A percentile compares a stretch with the other conserved stretches of the same genome.
Evolutionary conservation across 2,113 vertebrate species (phyloP).

Genomic region (Cavia porcellus): DNA sequence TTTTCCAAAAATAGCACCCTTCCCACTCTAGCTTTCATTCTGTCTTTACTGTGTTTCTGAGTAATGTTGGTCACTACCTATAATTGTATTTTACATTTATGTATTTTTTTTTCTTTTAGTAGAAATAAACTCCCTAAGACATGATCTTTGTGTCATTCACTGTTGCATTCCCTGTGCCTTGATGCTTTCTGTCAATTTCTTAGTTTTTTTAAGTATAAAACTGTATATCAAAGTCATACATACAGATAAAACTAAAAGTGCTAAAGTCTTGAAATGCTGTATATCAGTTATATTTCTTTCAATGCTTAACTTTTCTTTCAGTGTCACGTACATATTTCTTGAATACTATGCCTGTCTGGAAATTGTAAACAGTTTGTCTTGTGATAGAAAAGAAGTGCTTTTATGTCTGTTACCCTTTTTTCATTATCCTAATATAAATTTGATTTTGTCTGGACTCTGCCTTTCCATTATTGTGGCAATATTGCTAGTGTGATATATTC

Average conservation of each 20-base stretch:
- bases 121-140: background rate
- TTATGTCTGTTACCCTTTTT: background rate
- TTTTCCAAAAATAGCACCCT: background rate
- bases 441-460: background rate
- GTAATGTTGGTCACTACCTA: conserved; percentile 2
- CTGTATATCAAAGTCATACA: background rate
- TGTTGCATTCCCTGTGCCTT: background rate
- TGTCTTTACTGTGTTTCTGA: background rate
- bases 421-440: background rate
- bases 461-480: conserved; percentile 19
- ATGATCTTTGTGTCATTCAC: background rate
- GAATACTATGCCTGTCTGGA: background rate
- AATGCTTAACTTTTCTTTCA: background rate
- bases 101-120: too few relatives aligned
- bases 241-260: background rate
- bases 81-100: background rate
- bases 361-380: background rate
- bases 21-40: background rate
- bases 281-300: background rate
- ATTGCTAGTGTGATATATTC: background rate
- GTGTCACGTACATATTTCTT: background rate
- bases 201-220: background rate
- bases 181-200: background rate
- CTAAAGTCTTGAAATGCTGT: background rate
- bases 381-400: background rate